Evolutionary conservation across 2,888 invertebrate genomes (phyloP), one percentile per base, ranked within the genome.

Genomic region (Glaucopsyche alexis): DNA sequence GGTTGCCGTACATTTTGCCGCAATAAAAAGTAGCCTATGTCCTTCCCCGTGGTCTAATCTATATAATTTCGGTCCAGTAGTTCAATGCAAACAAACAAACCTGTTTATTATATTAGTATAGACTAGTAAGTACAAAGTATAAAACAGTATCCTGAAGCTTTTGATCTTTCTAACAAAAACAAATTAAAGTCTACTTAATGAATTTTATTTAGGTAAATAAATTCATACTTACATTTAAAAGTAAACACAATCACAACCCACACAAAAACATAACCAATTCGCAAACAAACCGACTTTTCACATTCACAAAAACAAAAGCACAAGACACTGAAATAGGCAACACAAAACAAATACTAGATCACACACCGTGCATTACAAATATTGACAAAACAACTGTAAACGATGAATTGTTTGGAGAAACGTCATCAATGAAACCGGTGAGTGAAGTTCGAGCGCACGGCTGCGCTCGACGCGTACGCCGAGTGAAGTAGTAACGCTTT

Each of bases 381-480:
- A 90, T 91, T 89, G 88, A 90, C 89, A 88, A 87, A 91, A 90
- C 90, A 88, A 86, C 81, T 82, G 79, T 80, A 81, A 82, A 83
- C 85, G 79, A 81, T 83, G 83, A 82, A 86, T 85, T 86, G 87
- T 89, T 79, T 85, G 84, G 78, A 77, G 75, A 82, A 85, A 90
- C 90, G 90, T 91, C 90, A 90, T 52, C 66, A 67, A 66, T 47
- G 50, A 67, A 66, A 50, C 65, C 19, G 84, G 83, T 80, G 83
- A 85, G 86, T 88, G 89, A 89, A 91, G 89, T 91, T 86, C 78
- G 82, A 79, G 78, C 79, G 79, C 72, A 78, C 78, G 76, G 76
- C 77, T 80, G 79, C 50, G 19, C 52, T 52, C 52, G 29, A 60
- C 14, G 79, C 79, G 79, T 80, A 81, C 83, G 82, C 83, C 84